These are phyloP conservation scores for Astropecten irregularis DNA, from an alignment of 53 echinoderm and acorn worm genomes.

Conservation along the genomic window DNA sequence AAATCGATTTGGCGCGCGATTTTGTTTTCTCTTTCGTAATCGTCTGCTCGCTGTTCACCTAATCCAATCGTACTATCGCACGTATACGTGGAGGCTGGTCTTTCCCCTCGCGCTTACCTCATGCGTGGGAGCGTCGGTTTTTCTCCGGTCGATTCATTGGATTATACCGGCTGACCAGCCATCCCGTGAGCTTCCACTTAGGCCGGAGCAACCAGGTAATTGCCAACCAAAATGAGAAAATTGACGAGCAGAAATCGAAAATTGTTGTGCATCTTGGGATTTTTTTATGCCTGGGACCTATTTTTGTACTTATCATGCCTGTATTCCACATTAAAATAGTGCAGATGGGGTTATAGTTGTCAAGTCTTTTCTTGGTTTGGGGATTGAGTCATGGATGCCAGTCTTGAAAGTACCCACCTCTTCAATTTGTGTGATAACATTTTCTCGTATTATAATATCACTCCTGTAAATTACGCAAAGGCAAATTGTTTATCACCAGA, in stretches of 20 bases:
- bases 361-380: not conserved
- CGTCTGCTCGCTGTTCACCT: no score
- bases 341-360: not conserved
- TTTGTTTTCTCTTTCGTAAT: no score
- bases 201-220: conserved; percentile 3
- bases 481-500: no score
- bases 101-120: not conserved
- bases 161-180: conserved; percentile 9
- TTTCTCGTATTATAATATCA: no score
- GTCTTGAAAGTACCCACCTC: no score
- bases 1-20: no score
- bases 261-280: no score
- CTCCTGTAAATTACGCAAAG: no score
- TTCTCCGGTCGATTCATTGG: not conserved
- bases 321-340: not conserved
- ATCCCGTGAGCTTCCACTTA: not conserved
- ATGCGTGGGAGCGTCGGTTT: not conserved
- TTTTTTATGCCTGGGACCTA: not conserved
- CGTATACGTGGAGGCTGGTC: not conserved
- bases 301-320: not conserved
- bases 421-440: no score
- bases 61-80: not conserved
- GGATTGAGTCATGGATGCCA: not conserved
- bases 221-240: conserved; percentile 11
- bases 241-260: not conserved